A percentile compares a stretch with the other conserved stretches of the same genome.
Evolutionary conservation across 2,113 vertebrate genomes (phyloP).

Genomic region (Pterocles burchelli): DNA sequence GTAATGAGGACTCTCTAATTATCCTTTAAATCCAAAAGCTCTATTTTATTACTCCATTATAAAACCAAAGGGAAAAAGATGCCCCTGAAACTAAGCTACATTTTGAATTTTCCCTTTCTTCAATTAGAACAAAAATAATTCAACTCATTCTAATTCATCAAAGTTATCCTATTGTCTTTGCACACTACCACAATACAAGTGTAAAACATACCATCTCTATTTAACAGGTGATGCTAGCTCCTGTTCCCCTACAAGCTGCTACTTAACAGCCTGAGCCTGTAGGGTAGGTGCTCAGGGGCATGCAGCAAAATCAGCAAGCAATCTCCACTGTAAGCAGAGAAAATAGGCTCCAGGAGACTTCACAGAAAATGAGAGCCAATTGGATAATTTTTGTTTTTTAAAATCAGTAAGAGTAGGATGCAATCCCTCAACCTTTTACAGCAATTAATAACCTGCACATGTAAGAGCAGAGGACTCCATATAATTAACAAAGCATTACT

Average conservation of each 20-base stretch:
- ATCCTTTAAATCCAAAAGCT: slow-evolving; percentile 70
- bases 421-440: background rate
- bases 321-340: slow-evolving; percentile 24
- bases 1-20: background rate
- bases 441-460: slow-evolving; percentile 29
- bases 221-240: background rate
- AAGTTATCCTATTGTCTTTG: background rate
- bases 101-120: slow-evolving; percentile 24
- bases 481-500: slow-evolving; percentile 48
- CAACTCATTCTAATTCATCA: background rate
- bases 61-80: slow-evolving; percentile 45
- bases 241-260: background rate
- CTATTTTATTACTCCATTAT: slow-evolving; percentile 54
- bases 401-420: background rate
- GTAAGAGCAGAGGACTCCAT: slow-evolving; percentile 4
- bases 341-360: slow-evolving; percentile 10
- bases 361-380: slow-evolving; percentile 9
- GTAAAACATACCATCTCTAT: background rate
- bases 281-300: background rate
- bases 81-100: slow-evolving; percentile 16
- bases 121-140: background rate
- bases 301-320: slow-evolving; percentile 23
- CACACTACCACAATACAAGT: background rate
- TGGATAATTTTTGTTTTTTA: slow-evolving; percentile 52
- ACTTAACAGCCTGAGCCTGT: background rate